Conservation (phyloP, 2,888 invertebrate species). For the Heliconius hortense region DNA sequence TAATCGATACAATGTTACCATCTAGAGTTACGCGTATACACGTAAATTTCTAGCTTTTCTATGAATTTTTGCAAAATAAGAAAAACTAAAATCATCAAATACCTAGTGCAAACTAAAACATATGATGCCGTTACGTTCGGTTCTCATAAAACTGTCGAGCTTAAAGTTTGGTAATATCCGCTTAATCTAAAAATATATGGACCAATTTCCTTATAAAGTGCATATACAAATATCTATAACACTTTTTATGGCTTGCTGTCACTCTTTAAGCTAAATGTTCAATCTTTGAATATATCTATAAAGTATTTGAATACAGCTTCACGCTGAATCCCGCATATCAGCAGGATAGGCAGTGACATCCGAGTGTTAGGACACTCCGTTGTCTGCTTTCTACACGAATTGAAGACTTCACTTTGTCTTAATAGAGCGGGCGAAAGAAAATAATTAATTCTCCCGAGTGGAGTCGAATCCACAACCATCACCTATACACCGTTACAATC, state of each 20-base stretch:
- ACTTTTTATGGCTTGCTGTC: neutral
- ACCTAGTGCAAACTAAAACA: neutral
- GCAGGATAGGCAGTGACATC: neutral
- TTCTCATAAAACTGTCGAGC: constrained; percentile 13
- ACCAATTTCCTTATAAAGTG: constrained; percentile 13
- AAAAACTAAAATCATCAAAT: neutral
- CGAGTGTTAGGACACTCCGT: too few relatives aligned
- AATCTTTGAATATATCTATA: neutral
- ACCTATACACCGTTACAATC: too few relatives aligned
- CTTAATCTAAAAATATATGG: constrained; percentile 15
- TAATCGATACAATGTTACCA: too few relatives aligned
- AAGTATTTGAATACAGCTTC: too few relatives aligned
- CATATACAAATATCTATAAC: neutral
- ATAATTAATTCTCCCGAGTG: too few relatives aligned
- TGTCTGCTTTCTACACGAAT: too few relatives aligned
- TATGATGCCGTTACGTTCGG: neutral
- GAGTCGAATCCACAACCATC: too few relatives aligned
- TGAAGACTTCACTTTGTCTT: too few relatives aligned
- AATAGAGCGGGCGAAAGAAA: too few relatives aligned
- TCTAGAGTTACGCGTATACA: too few relatives aligned
- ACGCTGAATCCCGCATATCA: neutral
- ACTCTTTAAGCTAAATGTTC: neutral
- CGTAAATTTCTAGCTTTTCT: too few relatives aligned
- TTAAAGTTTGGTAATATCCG: constrained; percentile 21
- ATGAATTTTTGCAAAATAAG: too few relatives aligned